Conservation (phyloP, 2,113 vertebrate species). For the Pagrus major region DNA sequence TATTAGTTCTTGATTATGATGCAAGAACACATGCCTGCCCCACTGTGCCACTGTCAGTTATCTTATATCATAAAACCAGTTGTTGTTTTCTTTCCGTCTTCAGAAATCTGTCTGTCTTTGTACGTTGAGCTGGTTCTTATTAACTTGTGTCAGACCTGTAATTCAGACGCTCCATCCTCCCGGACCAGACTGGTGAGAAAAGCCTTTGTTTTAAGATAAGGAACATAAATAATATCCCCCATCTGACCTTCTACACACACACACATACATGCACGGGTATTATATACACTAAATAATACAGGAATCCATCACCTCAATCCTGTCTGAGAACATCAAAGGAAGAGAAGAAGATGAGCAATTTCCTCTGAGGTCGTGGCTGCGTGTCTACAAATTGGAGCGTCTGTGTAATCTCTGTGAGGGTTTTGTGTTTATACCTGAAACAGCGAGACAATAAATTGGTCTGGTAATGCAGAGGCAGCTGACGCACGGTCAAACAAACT, state of each 20-base stretch:
- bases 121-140: neutral
- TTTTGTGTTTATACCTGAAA: slow-evolving; percentile 43
- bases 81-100: neutral
- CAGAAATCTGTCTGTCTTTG: neutral
- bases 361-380: slow-evolving; percentile 25
- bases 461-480: neutral
- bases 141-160: neutral
- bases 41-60: neutral
- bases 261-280: neutral
- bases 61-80: neutral
- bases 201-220: neutral
- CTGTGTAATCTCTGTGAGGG: slow-evolving; percentile 9
- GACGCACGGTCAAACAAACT: slow-evolving; percentile 29
- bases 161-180: neutral
- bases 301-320: slow-evolving; percentile 23
- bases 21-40: neutral
- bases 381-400: slow-evolving; percentile 16
- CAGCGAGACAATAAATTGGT: slow-evolving; percentile 14
- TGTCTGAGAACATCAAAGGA: slow-evolving; percentile 25
- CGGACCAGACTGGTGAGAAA: neutral
- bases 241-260: neutral
- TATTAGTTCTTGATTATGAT: neutral
- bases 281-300: neutral
- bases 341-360: slow-evolving; percentile 39
- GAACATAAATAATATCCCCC: neutral